Evolutionary conservation across 2,113 vertebrate genomes (phyloP), one percentile per base, ranked within the genome.

Genomic region (Catharus minimus): DNA sequence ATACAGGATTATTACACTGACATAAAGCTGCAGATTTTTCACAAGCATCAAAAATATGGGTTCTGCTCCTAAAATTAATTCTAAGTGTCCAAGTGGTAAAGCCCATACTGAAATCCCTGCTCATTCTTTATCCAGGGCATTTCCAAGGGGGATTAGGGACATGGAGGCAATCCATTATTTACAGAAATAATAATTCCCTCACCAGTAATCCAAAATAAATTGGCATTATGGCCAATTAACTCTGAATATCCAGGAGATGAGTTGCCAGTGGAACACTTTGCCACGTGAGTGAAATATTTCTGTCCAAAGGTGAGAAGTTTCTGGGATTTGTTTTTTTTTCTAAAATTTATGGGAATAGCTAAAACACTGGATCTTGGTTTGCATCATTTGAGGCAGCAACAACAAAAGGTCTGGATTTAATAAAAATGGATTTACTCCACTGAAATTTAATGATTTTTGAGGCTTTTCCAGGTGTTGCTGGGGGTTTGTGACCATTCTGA

Each of bases 401-500:
- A 36, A 32, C 44, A 52, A 11, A 72, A 2, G 16, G 11, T 22
- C 44, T 2, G 0, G 21, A 47, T 28, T 67, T 72, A 20, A 65
- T 13, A 15, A 15, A 44, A 68, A 19, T 2, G 1, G 2, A 9
- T 1, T 3, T 8, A 30, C 7, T 20, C 8, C 27, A 16, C 8
- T 17, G 32, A 7, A 69, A 61, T 65, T 3, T 26, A n/a, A 32
- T 27, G 4, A 10, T 13, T 78, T 81, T 67, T 46, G 49, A 68
- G 13, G 38, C 38, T 38, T 38, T 38, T 38, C 38, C 10, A 10
- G 38, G 9, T 38, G 38, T 9, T 38, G 9, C 38, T 38, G 38
- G 38, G 38, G 26, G 3, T 1, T 28, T 0, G 0, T 21, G 5
- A 5, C 19, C 8, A 0, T 53, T n/a, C n/a, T n/a, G n/a, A n/a